Evolutionary conservation across 2,888 invertebrate genomes (phyloP).

Genomic region (Campaea margaritaria): DNA sequence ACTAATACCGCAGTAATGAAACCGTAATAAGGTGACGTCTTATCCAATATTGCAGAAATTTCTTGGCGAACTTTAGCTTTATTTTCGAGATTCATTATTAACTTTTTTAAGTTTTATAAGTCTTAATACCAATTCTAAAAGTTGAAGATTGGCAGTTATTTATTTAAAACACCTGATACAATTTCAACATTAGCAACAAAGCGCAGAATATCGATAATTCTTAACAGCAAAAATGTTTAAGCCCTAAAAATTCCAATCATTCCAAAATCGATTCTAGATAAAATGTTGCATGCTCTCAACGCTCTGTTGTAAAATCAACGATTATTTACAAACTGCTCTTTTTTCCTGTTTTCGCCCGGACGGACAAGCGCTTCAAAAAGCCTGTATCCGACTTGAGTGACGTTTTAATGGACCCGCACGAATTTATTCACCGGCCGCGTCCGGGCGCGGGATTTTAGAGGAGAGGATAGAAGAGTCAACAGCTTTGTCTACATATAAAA

Average conservation of each 20-base stretch:
- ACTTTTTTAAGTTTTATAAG: too few relatives aligned
- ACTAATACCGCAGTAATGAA: constrained; percentile 28
- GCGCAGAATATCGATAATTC: too few relatives aligned
- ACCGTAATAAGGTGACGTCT: constrained; percentile 20
- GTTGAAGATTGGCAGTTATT: too few relatives aligned
- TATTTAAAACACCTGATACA: too few relatives aligned
- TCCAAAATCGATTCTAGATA: too few relatives aligned
- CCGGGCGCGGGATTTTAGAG: constrained; percentile 12
- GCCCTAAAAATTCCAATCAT: too few relatives aligned
- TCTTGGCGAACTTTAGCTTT: neutral
- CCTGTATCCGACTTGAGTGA: constrained; percentile 54
- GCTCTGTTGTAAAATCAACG: too few relatives aligned
- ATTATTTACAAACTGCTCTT: constrained; percentile 6
- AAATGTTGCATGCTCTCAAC: too few relatives aligned
- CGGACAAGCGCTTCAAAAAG: constrained; percentile 27
- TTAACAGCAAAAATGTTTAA: too few relatives aligned
- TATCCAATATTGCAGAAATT: constrained; percentile 16
- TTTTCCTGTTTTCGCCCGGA: constrained; percentile 8
- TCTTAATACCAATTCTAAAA: too few relatives aligned
- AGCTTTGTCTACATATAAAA: neutral
- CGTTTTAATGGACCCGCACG: constrained; percentile 63
- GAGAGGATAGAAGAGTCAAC: constrained; percentile 7
- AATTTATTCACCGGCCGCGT: constrained; percentile 57
- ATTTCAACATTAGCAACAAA: too few relatives aligned
- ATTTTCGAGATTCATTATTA: too few relatives aligned